phyloP scores from a whole-genome alignment of 2,888 invertebrate genomes.

The Caenorhabditis virilis region DNA sequence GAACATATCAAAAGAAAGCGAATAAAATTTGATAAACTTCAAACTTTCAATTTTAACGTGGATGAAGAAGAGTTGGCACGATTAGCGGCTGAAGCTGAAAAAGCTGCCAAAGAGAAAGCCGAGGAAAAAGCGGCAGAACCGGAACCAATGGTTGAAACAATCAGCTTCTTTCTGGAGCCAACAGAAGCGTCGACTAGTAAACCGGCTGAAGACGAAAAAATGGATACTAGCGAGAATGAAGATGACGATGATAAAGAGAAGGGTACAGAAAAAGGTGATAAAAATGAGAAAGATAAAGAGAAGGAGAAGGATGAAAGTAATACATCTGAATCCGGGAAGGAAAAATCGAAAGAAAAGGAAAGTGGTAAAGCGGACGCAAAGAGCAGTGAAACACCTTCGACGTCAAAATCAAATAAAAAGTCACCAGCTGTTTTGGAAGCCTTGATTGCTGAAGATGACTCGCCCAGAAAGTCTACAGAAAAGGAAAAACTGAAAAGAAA shows the following conservation, averaged over 20 bases:
- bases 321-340: background rate
- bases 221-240: too few relatives aligned
- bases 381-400: too few relatives aligned
- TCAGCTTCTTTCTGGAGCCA: background rate
- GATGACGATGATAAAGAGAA: background rate
- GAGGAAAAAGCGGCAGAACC: background rate
- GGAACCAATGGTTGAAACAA: background rate
- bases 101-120: background rate
- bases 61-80: background rate
- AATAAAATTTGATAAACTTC: too few relatives aligned
- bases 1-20: too few relatives aligned
- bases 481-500: too few relatives aligned
- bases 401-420: too few relatives aligned
- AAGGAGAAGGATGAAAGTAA: background rate
- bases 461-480: too few relatives aligned
- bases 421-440: too few relatives aligned
- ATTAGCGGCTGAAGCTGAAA: background rate
- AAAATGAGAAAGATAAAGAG: background rate
- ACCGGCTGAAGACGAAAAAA: too few relatives aligned
- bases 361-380: background rate
- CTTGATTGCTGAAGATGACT: too few relatives aligned
- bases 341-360: slow-evolving; percentile 3
- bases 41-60: background rate
- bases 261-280: background rate
- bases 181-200: too few relatives aligned